Evolutionary conservation across 2,113 vertebrate genomes (phyloP).

Genomic region (Crocuta crocuta): DNA sequence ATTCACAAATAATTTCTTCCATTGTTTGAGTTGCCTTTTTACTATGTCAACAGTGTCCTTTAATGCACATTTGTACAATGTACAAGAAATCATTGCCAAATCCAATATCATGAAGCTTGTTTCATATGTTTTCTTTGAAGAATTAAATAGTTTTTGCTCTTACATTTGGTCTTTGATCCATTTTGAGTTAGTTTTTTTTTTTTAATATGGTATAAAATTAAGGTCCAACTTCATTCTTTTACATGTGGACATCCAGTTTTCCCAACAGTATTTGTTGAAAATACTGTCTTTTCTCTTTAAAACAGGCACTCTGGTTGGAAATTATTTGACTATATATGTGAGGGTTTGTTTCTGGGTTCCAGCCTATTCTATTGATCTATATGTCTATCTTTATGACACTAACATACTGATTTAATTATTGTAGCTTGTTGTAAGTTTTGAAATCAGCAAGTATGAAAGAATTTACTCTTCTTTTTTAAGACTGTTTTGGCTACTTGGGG

Average conservation of each 20-base stretch:
- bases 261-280: neutral
- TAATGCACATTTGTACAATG: neutral
- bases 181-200: conserved; percentile 22
- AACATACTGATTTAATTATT: neutral
- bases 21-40: neutral
- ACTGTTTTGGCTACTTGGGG: neutral
- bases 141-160: neutral
- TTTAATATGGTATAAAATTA: neutral
- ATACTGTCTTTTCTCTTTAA: neutral
- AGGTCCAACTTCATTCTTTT: neutral
- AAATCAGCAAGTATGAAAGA: neutral
- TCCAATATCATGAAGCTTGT: neutral
- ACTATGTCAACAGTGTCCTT: neutral
- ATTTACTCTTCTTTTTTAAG: neutral
- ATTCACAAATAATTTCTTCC: neutral
- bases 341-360: neutral
- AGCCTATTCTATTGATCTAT: neutral
- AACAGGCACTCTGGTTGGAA: neutral
- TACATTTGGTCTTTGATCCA: neutral
- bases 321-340: neutral
- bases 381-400: neutral
- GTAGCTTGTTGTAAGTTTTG: neutral
- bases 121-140: neutral
- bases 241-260: neutral
- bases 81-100: neutral